phyloP scores from a whole-genome alignment of 2,113 vertebrate genomes.

The Crotalus viridis region DNA sequence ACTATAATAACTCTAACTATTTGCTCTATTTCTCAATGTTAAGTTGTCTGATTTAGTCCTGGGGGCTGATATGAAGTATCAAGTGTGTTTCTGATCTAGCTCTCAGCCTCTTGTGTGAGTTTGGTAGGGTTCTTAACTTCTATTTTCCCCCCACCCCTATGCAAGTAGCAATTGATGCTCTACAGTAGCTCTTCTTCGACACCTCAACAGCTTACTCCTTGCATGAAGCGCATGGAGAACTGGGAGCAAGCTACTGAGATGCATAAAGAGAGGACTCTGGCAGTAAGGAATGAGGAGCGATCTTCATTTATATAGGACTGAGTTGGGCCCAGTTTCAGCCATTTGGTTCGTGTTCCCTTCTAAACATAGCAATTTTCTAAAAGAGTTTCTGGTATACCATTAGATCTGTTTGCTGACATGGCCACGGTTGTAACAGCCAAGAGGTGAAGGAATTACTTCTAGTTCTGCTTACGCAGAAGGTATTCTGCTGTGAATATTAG shows the following conservation, averaged over 20 bases:
- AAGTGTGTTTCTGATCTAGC: background rate
- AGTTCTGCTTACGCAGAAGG: background rate
- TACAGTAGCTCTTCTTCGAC: background rate
- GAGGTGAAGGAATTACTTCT: background rate
- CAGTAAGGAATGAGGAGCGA: background rate
- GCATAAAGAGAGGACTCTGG: background rate
- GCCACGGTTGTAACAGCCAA: background rate
- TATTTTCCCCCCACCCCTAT: too few relatives aligned
- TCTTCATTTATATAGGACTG: background rate
- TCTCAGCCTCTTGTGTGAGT: background rate
- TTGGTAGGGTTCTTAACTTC: background rate
- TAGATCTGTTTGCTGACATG: background rate
- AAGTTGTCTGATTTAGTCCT: background rate
- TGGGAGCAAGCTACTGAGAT: background rate
- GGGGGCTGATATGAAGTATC: background rate
- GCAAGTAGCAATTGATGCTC: background rate
- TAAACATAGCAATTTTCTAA: background rate
- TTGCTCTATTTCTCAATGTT: background rate
- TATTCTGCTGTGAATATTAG: background rate
- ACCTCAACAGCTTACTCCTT: background rate
- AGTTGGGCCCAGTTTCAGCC: background rate
- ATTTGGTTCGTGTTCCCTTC: background rate
- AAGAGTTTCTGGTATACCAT: background rate
- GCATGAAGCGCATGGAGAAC: background rate
- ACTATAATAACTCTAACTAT: background rate